Evolutionary conservation across 1,140 invertebrate genomes (phyloP), one percentile per base, ranked within the genome.

Genomic region (Acromyrmex echinatior): DNA sequence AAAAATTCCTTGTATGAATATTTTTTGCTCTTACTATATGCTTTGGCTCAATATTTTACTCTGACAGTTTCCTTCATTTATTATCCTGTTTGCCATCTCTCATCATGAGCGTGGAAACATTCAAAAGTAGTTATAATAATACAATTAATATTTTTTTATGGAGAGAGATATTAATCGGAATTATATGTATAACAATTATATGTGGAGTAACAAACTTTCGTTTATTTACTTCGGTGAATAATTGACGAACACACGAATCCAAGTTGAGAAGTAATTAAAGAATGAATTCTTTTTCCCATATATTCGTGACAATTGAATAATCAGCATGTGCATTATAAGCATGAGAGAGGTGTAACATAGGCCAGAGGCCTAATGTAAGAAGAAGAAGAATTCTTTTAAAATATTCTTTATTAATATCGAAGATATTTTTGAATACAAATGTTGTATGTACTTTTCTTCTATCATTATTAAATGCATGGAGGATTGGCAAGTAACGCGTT

Each of bases 21-120:
- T 6, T 6, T 35, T 35, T 35, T 35, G 5, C 31, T 35, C 31
- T 35, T 5, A 35, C 31, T 35, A 3, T 60, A 73, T 16, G 53
- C 35, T 71, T 81, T 18, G 18, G 21, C 12, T 58, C 16, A 25
- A 71, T 71, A 58, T 71, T 81, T 81, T 71, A 73, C 5, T 81
- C 35, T 45, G 21, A 49, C 21, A 71, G 49, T 58, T 71, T 45
- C 16, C 21, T 21, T 16, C 16, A 18, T 66, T 66, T 31, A 66
- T 68, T 66, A 66, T 16, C 45, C 49, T 35, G 18, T 66, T 66
- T 79, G 45, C 63, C 28, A 21, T 39, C 18, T 68, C 62, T 68
- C 45, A 35, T 66, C 18, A 53, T 68, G 14, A 53, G 14, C n/a
- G 1, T 60, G 31, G 21, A 77, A 77, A 77, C n/a, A 60, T 77